These are phyloP conservation scores for Dromius quadrimaculatus DNA, from an alignment of 2,888 invertebrate genomes.

Conservation along the genomic window DNA sequence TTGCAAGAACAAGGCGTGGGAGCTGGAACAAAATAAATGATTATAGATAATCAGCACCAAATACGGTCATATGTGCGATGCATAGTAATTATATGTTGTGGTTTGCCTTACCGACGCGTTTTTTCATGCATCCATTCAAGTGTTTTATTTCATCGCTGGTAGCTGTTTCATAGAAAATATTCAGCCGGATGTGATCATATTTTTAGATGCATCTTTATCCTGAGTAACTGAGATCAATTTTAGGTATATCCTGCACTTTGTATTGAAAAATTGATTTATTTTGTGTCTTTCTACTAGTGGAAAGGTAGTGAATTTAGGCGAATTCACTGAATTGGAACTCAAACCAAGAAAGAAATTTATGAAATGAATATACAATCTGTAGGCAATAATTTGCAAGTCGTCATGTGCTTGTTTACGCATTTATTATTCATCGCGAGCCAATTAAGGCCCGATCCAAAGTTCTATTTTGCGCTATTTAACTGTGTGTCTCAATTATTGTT, in stretches of 20 bases:
- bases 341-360: no score
- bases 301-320: no score
- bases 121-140: constrained; percentile 2
- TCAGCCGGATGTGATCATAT: no score
- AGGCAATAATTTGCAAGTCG: constrained; percentile 26
- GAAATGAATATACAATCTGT: no score
- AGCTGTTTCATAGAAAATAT: no score
- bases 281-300: no score
- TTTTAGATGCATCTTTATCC: no score
- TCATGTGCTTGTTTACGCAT: constrained; percentile 25
- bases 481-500: constrained; percentile 33
- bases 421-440: constrained; percentile 37
- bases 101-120: not conserved
- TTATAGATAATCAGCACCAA: constrained; percentile 23
- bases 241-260: no score
- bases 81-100: not conserved
- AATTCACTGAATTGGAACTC: no score
- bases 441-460: constrained; percentile 12
- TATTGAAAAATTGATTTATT: no score
- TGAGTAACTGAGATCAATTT: no score
- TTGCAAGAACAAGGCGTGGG: constrained; percentile 4
- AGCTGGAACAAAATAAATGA: constrained; percentile 10
- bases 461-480: constrained; percentile 5
- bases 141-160: no score
- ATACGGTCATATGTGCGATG: constrained; percentile 15